A percentile compares a stretch with the other conserved stretches of the same genome.
Conservation (phyloP, 2,888 invertebrate genomes). For the Epinotia brunnichana region DNA sequence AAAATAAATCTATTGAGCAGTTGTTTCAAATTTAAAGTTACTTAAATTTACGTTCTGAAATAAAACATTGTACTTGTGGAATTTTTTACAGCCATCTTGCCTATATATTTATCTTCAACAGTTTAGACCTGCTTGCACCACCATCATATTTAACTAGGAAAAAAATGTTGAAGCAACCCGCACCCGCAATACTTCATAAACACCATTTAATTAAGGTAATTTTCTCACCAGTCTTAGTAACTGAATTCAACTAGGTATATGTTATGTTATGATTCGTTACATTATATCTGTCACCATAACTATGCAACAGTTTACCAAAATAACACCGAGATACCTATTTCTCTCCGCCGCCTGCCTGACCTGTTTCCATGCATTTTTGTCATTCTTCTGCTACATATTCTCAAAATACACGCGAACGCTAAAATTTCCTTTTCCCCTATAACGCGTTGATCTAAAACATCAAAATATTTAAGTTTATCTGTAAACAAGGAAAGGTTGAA, state of each 20-base stretch:
- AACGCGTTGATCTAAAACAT: background rate
- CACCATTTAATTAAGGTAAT: no score
- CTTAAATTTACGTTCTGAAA: background rate
- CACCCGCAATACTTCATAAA: no score
- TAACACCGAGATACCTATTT: conserved; percentile 37
- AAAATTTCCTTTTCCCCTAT: background rate
- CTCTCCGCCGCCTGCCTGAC: conserved; percentile 36
- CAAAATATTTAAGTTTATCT: conserved; percentile 11
- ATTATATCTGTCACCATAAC: conserved; percentile 12
- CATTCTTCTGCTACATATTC: conserved; percentile 33
- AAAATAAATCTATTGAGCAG: background rate
- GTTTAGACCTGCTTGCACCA: no score
- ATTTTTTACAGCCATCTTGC: no score
- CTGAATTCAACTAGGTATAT: no score
- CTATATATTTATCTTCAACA: no score
- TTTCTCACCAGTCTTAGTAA: no score
- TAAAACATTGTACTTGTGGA: no score
- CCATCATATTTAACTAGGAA: no score
- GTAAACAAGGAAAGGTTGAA: conserved; percentile 9
- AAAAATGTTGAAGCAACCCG: no score
- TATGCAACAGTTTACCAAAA: conserved; percentile 35
- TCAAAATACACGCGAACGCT: conserved; percentile 16
- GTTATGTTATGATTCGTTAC: background rate
- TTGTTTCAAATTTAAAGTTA: background rate
- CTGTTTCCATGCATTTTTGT: conserved; percentile 34